Percentiles rank a stretch among this genome's conserved stretches.
phyloP scores from a whole-genome alignment of 1,140 invertebrate genomes.

The Glossosoma conforme region DNA sequence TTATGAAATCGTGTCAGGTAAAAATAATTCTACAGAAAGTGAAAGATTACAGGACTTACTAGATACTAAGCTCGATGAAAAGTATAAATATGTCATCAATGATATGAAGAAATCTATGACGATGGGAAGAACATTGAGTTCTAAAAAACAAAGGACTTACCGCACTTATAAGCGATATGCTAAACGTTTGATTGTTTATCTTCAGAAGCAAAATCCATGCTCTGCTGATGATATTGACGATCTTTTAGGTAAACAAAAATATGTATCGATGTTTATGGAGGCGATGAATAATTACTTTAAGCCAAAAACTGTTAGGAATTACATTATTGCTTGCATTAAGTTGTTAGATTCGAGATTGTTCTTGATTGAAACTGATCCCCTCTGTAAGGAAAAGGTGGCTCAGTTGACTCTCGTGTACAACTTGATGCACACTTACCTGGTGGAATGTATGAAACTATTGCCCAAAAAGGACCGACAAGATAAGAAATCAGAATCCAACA shows the following conservation, averaged over 20 bases:
- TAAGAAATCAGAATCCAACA: background rate
- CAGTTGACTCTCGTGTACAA: constrained; percentile 48
- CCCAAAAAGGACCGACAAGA: constrained; percentile 38
- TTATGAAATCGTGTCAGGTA: constrained; percentile 36
- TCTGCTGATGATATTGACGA: constrained; percentile 49
- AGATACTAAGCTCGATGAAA: constrained; percentile 28
- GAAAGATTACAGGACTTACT: constrained; percentile 29
- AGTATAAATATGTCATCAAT: constrained; percentile 49
- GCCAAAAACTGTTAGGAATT: constrained; percentile 46
- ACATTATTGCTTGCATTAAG: constrained; percentile 48
- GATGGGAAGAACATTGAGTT: constrained; percentile 44
- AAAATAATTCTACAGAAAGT: constrained; percentile 29
- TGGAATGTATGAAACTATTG: constrained; percentile 43
- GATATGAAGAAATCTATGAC: constrained; percentile 52
- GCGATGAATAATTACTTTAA: constrained; percentile 46
- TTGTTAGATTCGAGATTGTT: constrained; percentile 47
- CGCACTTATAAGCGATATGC: constrained; percentile 48
- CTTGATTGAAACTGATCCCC: constrained; percentile 47
- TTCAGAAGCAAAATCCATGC: constrained; percentile 48
- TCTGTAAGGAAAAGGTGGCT: constrained; percentile 47
- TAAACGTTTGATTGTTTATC: constrained; percentile 44
- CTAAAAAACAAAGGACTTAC: constrained; percentile 47
- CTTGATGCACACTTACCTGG: constrained; percentile 42
- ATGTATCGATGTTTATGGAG: constrained; percentile 47
- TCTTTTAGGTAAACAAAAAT: constrained; percentile 44